A percentile compares a stretch with the other conserved stretches of the same genome.
Evolutionary conservation across 2,888 invertebrate genomes (phyloP).

Genomic region (Leptura quadrifasciata): DNA sequence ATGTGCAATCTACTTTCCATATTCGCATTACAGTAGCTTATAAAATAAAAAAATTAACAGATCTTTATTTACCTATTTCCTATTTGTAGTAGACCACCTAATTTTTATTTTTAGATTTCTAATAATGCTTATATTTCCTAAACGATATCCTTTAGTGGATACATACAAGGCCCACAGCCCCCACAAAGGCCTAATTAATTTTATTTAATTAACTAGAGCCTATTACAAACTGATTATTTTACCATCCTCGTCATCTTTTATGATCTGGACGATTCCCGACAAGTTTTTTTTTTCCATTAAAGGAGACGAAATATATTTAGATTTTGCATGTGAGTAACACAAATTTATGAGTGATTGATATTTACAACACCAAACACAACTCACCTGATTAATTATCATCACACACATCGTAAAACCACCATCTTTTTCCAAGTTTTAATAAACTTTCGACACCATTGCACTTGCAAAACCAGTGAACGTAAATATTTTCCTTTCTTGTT

Average conservation of each 20-base stretch:
- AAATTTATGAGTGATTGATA: conserved; percentile 10
- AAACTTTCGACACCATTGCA: conserved; percentile 40
- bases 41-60: conserved; percentile 25
- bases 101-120: conserved; percentile 38
- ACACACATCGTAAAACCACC: conserved; percentile 36
- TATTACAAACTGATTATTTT: conserved; percentile 32
- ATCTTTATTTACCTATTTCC: conserved; percentile 34
- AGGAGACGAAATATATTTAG: conserved; percentile 36
- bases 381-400: conserved; percentile 32
- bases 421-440: conserved; percentile 33
- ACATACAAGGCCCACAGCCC: not conserved
- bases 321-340: conserved; percentile 13
- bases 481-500: conserved; percentile 40
- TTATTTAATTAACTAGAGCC: conserved; percentile 23
- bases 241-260: conserved; percentile 38
- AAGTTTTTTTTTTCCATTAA: conserved; percentile 36
- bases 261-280: conserved; percentile 36
- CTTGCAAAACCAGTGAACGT: conserved; percentile 36
- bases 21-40: conserved; percentile 14
- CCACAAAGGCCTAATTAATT: not conserved
- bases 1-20: conserved; percentile 33
- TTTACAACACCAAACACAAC: conserved; percentile 15
- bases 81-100: conserved; percentile 35
- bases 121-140: conserved; percentile 18
- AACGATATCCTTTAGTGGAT: not conserved